Evolutionary conservation across 2,888 invertebrate genomes (phyloP).

Genomic region (Melanophora roralis): DNA sequence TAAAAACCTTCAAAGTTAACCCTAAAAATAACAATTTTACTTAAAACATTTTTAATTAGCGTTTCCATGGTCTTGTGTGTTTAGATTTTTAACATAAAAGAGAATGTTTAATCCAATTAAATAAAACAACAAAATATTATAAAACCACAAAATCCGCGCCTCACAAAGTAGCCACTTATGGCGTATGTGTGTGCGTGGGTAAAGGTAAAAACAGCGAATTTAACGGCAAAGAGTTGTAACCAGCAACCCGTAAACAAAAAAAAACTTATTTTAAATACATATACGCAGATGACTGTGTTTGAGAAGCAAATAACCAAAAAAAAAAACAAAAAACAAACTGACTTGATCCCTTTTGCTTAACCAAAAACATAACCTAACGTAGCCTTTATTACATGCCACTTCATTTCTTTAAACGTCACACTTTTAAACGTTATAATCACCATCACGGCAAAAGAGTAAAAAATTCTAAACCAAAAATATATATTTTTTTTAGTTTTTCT

Average conservation of each 20-base stretch:
- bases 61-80: no score
- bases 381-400: slow-evolving; percentile 20
- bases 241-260: neutral
- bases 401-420: neutral
- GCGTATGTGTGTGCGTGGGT: neutral
- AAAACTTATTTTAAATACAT: neutral
- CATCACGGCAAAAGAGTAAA: neutral
- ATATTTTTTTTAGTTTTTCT: neutral
- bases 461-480: neutral
- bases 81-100: slow-evolving; percentile 2
- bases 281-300: neutral
- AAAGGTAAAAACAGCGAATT: neutral
- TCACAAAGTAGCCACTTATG: slow-evolving; percentile 18
- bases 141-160: slow-evolving; percentile 52
- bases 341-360: neutral
- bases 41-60: slow-evolving; percentile 55
- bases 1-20: neutral
- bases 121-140: slow-evolving; percentile 50
- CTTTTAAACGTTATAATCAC: slow-evolving; percentile 6
- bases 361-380: slow-evolving; percentile 20
- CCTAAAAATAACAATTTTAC: slow-evolving; percentile 5
- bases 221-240: neutral
- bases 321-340: neutral
- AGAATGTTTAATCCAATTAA: slow-evolving; percentile 33
- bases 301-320: neutral